A percentile compares a stretch with the other conserved stretches of the same genome.
Evolutionary conservation across 2,888 invertebrate species (phyloP).

Genomic region (Parthenolecanium corni): DNA sequence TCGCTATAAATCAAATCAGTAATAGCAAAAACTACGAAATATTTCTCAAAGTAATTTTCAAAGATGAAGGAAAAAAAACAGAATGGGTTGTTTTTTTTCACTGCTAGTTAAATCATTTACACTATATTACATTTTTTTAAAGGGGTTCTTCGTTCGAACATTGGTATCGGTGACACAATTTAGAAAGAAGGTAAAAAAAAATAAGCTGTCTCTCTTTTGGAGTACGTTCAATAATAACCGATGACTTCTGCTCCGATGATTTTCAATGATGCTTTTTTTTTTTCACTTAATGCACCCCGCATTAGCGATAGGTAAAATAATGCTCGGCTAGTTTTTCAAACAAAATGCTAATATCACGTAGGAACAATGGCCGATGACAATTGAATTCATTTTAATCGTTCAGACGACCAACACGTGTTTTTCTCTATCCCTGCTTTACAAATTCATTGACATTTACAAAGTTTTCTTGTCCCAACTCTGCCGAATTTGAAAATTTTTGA

Average conservation of each 20-base stretch:
- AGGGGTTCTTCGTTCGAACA: background rate
- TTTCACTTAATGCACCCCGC: too few species aligned
- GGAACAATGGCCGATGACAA: background rate
- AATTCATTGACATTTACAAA: too few species aligned
- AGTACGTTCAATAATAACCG: conserved; percentile 5
- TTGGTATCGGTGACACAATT: background rate
- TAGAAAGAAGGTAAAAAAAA: background rate
- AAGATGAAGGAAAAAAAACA: background rate
- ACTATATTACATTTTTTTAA: conserved; percentile 1
- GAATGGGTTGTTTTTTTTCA: conserved; percentile 3
- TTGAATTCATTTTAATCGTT: background rate
- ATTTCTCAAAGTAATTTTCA: too few species aligned
- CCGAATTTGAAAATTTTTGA: too few species aligned
- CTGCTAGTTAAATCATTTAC: conserved; percentile 4
- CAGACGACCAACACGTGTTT: background rate
- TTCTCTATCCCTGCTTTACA: too few species aligned
- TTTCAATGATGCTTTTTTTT: conserved; percentile 18
- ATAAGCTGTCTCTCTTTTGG: conserved; percentile 14
- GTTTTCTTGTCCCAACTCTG: too few species aligned
- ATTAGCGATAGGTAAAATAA: background rate
- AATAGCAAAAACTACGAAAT: background rate
- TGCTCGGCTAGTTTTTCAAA: background rate
- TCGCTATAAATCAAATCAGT: too few species aligned
- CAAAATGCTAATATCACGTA: background rate
- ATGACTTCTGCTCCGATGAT: conserved; percentile 14